Percentiles rank a stretch among this genome's conserved stretches.
These are phyloP conservation scores for Arbacia lixula DNA, from an alignment of 53 echinoderm and acorn worm genomes.

Conservation along the genomic window DNA sequence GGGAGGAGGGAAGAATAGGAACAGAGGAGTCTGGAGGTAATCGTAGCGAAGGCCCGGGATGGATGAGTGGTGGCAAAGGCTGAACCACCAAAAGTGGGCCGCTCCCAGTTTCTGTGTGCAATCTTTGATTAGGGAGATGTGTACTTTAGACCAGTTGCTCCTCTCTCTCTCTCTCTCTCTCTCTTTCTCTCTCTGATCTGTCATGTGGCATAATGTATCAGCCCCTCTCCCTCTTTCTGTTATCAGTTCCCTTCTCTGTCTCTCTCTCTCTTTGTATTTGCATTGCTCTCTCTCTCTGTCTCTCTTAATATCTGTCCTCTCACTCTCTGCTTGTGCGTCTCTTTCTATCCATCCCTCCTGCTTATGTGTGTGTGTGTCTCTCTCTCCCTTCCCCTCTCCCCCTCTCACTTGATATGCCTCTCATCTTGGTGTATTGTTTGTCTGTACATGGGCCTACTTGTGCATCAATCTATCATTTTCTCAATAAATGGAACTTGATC, in stretches of 20 bases:
- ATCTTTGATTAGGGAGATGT: slow-evolving; percentile 27
- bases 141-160: slow-evolving; percentile 1
- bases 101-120: slow-evolving; percentile 31
- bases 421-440: no score
- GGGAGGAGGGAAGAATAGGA: slow-evolving; percentile 11
- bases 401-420: no score
- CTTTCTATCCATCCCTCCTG: not conserved
- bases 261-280: not conserved
- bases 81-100: not conserved
- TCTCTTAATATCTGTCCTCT: not conserved
- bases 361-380: not conserved
- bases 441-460: no score
- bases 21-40: slow-evolving; percentile 32
- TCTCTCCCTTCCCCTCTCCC: not conserved
- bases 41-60: slow-evolving; percentile 18
- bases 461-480: no score
- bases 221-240: not conserved
- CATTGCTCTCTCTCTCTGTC: not conserved
- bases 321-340: not conserved
- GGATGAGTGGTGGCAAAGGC: slow-evolving; percentile 30
- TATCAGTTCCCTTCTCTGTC: not conserved
- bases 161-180: not conserved
- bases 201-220: no score
- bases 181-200: not conserved
- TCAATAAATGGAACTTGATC: no score